Conservation (phyloP, 2,113 vertebrate species). For the Pituophis catenifer region DNA sequence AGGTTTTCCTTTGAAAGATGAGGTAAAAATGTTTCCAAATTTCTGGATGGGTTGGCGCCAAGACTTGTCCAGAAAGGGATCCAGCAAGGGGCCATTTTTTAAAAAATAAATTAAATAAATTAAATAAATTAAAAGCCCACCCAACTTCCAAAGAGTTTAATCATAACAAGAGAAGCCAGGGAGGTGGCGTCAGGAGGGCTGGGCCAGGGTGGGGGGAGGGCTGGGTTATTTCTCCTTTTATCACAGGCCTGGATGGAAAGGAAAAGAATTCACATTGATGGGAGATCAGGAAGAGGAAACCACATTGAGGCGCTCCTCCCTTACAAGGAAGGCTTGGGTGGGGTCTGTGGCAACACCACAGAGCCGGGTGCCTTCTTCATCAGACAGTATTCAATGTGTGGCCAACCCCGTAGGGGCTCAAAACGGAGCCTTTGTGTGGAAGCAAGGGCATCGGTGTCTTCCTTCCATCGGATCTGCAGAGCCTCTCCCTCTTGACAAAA, state of each 20-base stretch:
- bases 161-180: conserved; percentile 12
- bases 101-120: not conserved
- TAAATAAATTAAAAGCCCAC: conserved; percentile 15
- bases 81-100: not conserved
- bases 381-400: conserved; percentile 32
- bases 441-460: conserved; percentile 28
- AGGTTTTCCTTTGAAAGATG: conserved; percentile 44
- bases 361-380: conserved; percentile 2
- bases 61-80: conserved; percentile 5
- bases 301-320: conserved; percentile 16
- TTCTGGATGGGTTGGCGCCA: conserved; percentile 3
- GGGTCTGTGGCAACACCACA: conserved; percentile 10
- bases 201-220: not conserved
- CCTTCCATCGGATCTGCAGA: not conserved
- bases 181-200: not conserved
- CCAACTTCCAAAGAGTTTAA: not conserved
- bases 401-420: conserved; percentile 14
- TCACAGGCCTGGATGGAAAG: conserved; percentile 22
- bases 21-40: conserved; percentile 52
- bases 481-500: conserved; percentile 60
- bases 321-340: conserved; percentile 4
- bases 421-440: conserved; percentile 14
- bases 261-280: conserved; percentile 40
- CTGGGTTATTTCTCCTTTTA: conserved; percentile 23
- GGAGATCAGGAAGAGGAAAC: conserved; percentile 22